phyloP scores from a whole-genome alignment of 1,140 invertebrate genomes.

The Tyrophagus putrescentiae region DNA sequence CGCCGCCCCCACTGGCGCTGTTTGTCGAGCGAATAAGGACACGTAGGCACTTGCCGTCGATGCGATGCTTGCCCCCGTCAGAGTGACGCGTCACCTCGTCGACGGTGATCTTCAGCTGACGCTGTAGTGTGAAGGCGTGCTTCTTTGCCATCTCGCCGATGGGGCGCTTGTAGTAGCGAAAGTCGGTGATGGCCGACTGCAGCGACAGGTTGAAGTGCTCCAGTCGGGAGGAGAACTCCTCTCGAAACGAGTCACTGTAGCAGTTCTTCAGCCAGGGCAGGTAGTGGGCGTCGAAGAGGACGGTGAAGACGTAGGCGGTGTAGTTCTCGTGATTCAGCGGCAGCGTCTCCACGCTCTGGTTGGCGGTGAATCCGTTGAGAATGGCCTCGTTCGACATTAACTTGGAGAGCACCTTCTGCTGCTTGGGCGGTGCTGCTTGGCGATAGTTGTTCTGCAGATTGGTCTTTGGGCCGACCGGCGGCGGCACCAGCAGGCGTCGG shows the following conservation, averaged over 20 bases:
- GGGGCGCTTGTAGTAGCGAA: neutral
- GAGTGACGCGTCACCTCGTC: neutral
- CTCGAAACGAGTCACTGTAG: neutral
- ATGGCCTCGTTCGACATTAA: too few relatives aligned
- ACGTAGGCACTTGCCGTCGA: neutral
- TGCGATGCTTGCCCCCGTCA: neutral
- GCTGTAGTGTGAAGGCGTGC: neutral
- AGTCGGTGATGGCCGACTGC: neutral
- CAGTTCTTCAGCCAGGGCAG: neutral
- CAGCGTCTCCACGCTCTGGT: too few relatives aligned
- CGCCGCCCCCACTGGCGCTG: neutral
- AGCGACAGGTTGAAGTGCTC: neutral
- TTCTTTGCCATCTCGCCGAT: neutral
- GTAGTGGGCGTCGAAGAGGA: slow-evolving; percentile 1
- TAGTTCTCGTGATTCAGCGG: neutral
- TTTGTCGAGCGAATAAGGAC: neutral
- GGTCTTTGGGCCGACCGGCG: too few relatives aligned
- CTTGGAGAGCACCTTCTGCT: too few relatives aligned
- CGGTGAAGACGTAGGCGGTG: neutral
- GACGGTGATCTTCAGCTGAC: neutral
- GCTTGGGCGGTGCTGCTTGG: too few relatives aligned
- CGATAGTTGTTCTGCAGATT: too few relatives aligned
- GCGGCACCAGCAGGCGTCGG: too few relatives aligned
- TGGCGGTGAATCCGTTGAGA: too few relatives aligned
- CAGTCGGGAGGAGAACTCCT: neutral